Conservation (phyloP, 64 coral and sea anemone genomes). For the Catalaphyllia jardinei region DNA sequence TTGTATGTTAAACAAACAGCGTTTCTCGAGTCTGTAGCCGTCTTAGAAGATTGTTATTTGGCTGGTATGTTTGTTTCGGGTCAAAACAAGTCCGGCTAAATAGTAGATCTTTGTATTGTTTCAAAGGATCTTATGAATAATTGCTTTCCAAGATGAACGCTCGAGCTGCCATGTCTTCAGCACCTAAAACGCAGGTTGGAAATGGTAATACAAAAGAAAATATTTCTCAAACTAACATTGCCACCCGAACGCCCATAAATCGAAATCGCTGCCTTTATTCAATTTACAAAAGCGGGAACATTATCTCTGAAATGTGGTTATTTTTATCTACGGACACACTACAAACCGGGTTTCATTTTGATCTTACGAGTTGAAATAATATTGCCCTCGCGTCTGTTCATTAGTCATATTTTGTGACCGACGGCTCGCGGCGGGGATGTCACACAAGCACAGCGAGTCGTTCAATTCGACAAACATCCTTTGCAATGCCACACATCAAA, state of each 20-base stretch:
- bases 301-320: not conserved
- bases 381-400: constrained; percentile 15
- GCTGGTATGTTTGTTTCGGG: constrained; percentile 9
- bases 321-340: not conserved
- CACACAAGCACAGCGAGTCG: constrained; percentile 15
- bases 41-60: not conserved
- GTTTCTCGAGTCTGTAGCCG: not conserved
- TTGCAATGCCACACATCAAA: not conserved
- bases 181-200: constrained; percentile 3
- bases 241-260: constrained; percentile 19
- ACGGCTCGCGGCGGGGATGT: constrained; percentile 1
- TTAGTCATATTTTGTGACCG: constrained; percentile 13
- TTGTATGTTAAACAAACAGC: constrained; percentile 32
- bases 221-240: not conserved
- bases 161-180: constrained; percentile 9
- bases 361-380: constrained; percentile 15
- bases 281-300: not conserved
- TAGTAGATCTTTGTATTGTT: constrained; percentile 16
- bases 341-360: constrained; percentile 7
- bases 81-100: not conserved
- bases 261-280: not conserved
- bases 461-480: not conserved
- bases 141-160: not conserved
- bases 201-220: constrained; percentile 15
- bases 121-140: constrained; percentile 31